Conservation (phyloP, 2,113 vertebrate species). For the Progne subis region DNA sequence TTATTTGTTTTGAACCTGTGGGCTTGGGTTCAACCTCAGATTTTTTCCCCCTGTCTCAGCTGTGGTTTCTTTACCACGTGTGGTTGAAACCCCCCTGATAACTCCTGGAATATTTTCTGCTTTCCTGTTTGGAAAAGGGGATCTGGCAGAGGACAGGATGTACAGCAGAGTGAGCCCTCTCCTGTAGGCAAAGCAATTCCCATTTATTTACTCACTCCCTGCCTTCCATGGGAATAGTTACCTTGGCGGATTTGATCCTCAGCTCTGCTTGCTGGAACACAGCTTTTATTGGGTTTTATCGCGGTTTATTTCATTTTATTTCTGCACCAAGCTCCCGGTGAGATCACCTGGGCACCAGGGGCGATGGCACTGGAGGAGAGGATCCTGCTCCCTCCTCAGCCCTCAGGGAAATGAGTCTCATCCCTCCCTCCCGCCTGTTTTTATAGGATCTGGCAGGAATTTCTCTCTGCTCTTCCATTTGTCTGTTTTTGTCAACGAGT, state of each 20-base stretch:
- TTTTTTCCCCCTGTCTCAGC: background rate
- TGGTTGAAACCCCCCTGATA: background rate
- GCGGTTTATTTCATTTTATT: background rate
- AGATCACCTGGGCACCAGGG: background rate
- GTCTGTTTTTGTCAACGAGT: background rate
- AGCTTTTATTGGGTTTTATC: background rate
- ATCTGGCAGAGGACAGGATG: background rate
- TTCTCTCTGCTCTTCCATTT: background rate
- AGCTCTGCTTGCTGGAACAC: background rate
- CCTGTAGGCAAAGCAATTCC: constrained; percentile 7
- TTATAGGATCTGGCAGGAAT: background rate
- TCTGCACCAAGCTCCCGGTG: background rate
- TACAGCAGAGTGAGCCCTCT: background rate
- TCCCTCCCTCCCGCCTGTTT: background rate
- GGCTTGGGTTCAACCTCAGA: background rate
- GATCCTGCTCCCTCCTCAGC: background rate
- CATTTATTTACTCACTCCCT: constrained; percentile 4
- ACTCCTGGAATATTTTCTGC: background rate
- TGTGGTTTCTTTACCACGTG: background rate
- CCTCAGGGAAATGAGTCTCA: background rate
- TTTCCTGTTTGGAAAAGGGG: background rate
- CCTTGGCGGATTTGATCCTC: background rate
- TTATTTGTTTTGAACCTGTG: background rate
- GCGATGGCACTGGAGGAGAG: background rate
- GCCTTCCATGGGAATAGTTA: background rate